These are phyloP conservation scores for Celastrina argiolus DNA, from an alignment of 2,888 invertebrate species.

Conservation along the genomic window DNA sequence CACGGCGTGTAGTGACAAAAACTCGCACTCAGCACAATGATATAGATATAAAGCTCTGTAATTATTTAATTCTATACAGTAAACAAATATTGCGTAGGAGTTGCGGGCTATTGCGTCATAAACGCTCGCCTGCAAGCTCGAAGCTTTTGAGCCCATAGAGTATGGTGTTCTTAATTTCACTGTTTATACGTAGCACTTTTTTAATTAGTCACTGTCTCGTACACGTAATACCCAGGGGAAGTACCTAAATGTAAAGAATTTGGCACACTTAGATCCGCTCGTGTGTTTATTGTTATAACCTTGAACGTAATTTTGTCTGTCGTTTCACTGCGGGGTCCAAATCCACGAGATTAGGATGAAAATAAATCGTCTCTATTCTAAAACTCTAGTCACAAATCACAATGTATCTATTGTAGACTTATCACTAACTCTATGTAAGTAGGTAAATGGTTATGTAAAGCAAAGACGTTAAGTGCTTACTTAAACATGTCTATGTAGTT, in stretches of 20 bases:
- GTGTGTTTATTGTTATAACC: background rate
- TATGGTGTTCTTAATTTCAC: too few relatives aligned
- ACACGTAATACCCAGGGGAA: background rate
- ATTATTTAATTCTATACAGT: background rate
- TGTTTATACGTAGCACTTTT: background rate
- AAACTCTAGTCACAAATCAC: background rate
- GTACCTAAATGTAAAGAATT: background rate
- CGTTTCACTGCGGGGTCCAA: constrained; percentile 1
- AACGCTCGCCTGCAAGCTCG: background rate
- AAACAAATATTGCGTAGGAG: background rate
- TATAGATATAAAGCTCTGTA: background rate
- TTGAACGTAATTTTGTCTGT: background rate
- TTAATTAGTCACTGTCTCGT: background rate
- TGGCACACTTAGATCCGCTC: background rate
- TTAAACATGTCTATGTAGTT: too few relatives aligned
- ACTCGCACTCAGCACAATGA: too few relatives aligned
- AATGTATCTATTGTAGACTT: background rate
- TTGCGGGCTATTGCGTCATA: background rate
- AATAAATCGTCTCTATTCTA: background rate
- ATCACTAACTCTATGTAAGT: too few relatives aligned
- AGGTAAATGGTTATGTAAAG: too few relatives aligned
- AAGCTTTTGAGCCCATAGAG: background rate
- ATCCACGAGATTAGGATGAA: background rate
- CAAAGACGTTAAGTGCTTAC: too few relatives aligned
- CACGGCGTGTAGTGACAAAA: too few relatives aligned